Percentiles rank a stretch among this genome's conserved stretches.
These are phyloP conservation scores for Prionailurus viverrinus DNA, from an alignment of 2,113 vertebrate species.

Conservation along the genomic window DNA sequence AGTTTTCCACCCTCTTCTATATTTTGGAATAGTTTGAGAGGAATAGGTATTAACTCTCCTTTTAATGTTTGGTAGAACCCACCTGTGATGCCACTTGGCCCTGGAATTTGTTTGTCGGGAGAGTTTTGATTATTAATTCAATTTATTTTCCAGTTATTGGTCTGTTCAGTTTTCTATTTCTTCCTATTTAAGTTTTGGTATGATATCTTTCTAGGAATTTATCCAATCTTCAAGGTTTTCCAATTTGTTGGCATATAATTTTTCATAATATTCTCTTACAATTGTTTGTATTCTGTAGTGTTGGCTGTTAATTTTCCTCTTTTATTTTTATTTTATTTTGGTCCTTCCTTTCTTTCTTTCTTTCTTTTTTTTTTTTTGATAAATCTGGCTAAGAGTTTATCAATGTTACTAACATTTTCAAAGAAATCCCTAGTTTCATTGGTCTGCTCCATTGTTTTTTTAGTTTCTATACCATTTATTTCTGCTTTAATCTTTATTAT, in stretches of 20 bases:
- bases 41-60: not conserved
- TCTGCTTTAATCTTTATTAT: not conserved
- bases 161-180: not conserved
- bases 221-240: not conserved
- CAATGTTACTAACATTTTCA: not conserved
- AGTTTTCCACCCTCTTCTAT: not conserved
- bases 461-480: not conserved
- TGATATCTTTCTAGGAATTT: not conserved
- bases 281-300: not conserved
- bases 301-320: not conserved
- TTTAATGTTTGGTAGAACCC: not conserved
- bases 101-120: not conserved
- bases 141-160: not conserved
- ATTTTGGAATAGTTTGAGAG: not conserved
- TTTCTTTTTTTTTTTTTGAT: not conserved
- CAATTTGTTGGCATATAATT: not conserved
- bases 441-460: not conserved
- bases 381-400: not conserved
- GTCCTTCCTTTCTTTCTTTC: not conserved
- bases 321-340: not conserved
- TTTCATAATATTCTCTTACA: not conserved
- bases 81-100: not conserved
- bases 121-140: not conserved
- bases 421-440: not conserved
- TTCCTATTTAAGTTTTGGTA: not conserved